These are phyloP conservation scores for Megathymus violae DNA, from an alignment of 1,140 invertebrate genomes.

Conservation along the genomic window DNA sequence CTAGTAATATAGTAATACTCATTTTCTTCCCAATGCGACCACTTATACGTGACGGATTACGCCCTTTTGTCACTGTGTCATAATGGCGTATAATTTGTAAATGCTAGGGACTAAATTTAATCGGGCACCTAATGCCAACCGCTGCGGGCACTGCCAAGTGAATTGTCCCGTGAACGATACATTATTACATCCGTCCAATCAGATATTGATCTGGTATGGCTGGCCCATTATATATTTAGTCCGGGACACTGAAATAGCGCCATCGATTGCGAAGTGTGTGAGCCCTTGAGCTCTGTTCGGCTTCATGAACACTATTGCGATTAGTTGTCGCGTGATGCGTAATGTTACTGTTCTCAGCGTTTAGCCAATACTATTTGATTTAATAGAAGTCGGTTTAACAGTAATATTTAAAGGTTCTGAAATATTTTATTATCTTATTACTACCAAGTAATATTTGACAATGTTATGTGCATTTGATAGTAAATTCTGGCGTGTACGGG, in stretches of 20 bases:
- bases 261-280: conserved; percentile 1
- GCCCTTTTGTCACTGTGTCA: conserved; percentile 29
- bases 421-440: too few species aligned
- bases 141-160: conserved; percentile 20
- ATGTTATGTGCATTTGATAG: too few species aligned
- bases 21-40: too few species aligned
- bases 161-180: conserved; percentile 32
- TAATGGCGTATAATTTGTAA: conserved; percentile 32
- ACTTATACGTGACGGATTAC: conserved; percentile 29
- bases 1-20: too few species aligned
- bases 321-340: neutral
- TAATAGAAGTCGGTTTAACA: neutral
- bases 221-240: conserved; percentile 18
- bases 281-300: conserved; percentile 15
- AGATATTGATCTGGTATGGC: conserved; percentile 36
- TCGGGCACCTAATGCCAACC: conserved; percentile 26
- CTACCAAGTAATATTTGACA: too few species aligned
- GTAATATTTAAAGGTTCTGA: neutral
- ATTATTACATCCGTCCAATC: conserved; percentile 33
- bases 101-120: conserved; percentile 31
- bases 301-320: neutral
- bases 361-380: neutral
- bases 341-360: neutral
- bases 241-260: conserved; percentile 12
- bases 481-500: too few species aligned